Conservation (phyloP, 2,797 vertebrate genomes). For the Alfaro cultratus region DNA sequence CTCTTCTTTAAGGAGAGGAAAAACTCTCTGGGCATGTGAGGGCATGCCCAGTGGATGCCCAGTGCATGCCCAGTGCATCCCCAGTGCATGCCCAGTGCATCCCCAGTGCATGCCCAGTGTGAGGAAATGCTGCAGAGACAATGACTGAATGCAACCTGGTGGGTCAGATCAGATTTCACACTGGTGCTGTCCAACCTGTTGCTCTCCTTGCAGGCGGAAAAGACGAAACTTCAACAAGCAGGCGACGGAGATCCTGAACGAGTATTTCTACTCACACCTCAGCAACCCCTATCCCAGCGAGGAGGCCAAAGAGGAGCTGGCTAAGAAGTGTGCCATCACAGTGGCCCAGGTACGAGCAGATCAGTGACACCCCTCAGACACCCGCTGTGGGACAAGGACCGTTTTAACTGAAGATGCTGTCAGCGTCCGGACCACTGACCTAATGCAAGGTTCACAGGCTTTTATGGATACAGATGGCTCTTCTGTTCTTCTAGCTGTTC, state of each 20-base stretch:
- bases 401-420: not conserved
- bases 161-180: not conserved
- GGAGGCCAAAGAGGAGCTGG: conserved; percentile 99
- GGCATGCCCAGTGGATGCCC: too few relatives aligned
- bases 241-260: conserved; percentile 98
- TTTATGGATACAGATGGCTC: conserved; percentile 55
- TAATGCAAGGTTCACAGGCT: conserved; percentile 48
- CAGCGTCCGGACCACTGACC: conserved; percentile 44
- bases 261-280: conserved; percentile 99
- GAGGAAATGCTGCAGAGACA: not conserved
- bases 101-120: too few relatives aligned
- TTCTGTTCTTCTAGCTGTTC: conserved; percentile 46
- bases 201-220: conserved; percentile 85
- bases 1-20: too few relatives aligned
- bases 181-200: not conserved
- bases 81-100: too few relatives aligned
- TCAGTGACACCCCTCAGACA: conserved; percentile 18
- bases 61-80: too few relatives aligned
- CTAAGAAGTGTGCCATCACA: conserved; percentile 98
- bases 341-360: conserved; percentile 91
- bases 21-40: too few relatives aligned
- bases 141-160: not conserved
- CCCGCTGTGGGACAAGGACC: conserved; percentile 10
- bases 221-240: conserved; percentile 99
- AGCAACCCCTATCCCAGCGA: conserved; percentile 99